phyloP scores from a whole-genome alignment of 1,140 invertebrate genomes.

The Plodia interpunctella region DNA sequence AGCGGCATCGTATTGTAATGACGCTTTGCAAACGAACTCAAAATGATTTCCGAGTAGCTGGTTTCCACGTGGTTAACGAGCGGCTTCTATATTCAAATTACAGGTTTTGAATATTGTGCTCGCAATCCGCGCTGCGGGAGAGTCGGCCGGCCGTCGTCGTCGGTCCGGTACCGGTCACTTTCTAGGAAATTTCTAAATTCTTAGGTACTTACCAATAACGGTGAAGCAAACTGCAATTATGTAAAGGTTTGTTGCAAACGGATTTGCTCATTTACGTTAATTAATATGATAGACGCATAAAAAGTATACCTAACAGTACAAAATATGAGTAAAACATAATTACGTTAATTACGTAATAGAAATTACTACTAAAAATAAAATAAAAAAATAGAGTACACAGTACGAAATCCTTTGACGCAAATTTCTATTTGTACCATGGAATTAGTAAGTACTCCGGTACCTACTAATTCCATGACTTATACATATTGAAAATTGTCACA shows the following conservation, averaged over 20 bases:
- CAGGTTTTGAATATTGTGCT: slow-evolving; percentile 48
- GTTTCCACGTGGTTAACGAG: slow-evolving; percentile 32
- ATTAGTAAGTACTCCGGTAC: too few species aligned
- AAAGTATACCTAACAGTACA: too few species aligned
- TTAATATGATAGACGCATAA: neutral
- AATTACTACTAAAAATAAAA: too few species aligned
- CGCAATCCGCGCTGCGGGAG: slow-evolving; percentile 32
- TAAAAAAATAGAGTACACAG: too few species aligned
- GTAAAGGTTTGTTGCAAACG: too few species aligned
- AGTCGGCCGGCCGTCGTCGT: slow-evolving; percentile 18
- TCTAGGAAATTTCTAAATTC: slow-evolving; percentile 54
- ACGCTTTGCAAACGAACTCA: slow-evolving; percentile 6
- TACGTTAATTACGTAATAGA: too few species aligned
- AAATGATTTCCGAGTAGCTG: slow-evolving; percentile 37
- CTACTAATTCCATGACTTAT: too few species aligned
- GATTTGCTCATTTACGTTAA: neutral
- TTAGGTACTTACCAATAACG: slow-evolving; percentile 21
- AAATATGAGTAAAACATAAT: too few species aligned
- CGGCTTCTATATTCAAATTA: slow-evolving; percentile 57
- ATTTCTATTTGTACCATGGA: too few species aligned
- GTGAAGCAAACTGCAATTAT: slow-evolving; percentile 14
- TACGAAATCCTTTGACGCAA: too few species aligned
- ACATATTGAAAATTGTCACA: too few species aligned
- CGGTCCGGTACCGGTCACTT: slow-evolving; percentile 32
- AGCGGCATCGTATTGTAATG: too few species aligned